Conservation (phyloP, 2,113 vertebrate genomes). For the Hyperopisus bebe region DNA sequence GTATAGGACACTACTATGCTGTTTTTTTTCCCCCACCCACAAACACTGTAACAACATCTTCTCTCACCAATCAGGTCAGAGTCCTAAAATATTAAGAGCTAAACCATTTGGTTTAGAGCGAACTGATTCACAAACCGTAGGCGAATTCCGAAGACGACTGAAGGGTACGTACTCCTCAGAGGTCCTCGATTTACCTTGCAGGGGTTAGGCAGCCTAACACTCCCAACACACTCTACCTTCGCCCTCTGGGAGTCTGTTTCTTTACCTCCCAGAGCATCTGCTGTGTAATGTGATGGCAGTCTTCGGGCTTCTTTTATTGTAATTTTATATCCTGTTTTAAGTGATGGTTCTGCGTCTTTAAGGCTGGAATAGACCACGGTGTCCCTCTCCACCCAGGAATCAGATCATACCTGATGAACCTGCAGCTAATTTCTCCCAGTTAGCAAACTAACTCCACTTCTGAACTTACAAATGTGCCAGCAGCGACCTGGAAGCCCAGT, state of each 20-base stretch:
- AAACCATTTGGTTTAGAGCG: slow-evolving; percentile 97
- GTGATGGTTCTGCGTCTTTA: neutral
- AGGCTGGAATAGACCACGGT: neutral
- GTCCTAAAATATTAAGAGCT: slow-evolving; percentile 99
- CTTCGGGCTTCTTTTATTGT: neutral
- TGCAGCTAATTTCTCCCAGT: neutral
- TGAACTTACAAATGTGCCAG: neutral
- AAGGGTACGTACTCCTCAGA: slow-evolving; percentile 92
- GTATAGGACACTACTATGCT: slow-evolving; percentile 25
- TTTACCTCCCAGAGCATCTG: neutral
- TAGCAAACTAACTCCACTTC: neutral
- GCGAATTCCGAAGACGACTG: slow-evolving; percentile 90
- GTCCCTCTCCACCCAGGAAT: neutral
- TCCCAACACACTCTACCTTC: neutral
- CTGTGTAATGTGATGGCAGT: neutral
- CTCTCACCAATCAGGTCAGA: slow-evolving; percentile 99
- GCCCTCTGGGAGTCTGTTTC: neutral
- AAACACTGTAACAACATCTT: slow-evolving; percentile 81
- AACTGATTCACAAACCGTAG: slow-evolving; percentile 99
- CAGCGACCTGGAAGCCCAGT: neutral
- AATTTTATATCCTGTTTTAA: neutral
- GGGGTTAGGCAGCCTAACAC: neutral
- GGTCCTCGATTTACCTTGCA: slow-evolving; percentile 41
- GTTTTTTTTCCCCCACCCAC: slow-evolving; percentile 33
- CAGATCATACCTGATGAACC: neutral